phyloP scores from a whole-genome alignment of 2,113 vertebrate genomes.

The rabbit (Oryctolagus cuniculus) region mOryCun1.1 NC_091447.1:15118001-15118500 shows the following conservation, averaged over 20 bases:
- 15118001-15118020: background rate
- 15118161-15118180: background rate
- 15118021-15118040: background rate
- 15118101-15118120: background rate
- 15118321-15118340: slow-evolving; percentile 46
- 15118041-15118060: background rate
- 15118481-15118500: background rate
- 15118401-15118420: slow-evolving; percentile 47
- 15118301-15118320: slow-evolving; percentile 13
- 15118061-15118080: background rate
- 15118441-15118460: slow-evolving; percentile 3
- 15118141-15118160: background rate
- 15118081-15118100: background rate
- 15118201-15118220: background rate
- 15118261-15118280: slow-evolving; percentile 23
- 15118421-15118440: slow-evolving; percentile 39
- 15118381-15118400: slow-evolving; percentile 12
- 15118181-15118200: background rate
- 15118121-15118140: background rate
- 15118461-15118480: background rate
- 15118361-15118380: background rate
- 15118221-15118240: slow-evolving; percentile 23
- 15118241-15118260: background rate
- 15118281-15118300: background rate
- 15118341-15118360: background rate